Conservation (phyloP, 2,113 vertebrate genomes). For the Tenebrosternarchus preto region DNA sequence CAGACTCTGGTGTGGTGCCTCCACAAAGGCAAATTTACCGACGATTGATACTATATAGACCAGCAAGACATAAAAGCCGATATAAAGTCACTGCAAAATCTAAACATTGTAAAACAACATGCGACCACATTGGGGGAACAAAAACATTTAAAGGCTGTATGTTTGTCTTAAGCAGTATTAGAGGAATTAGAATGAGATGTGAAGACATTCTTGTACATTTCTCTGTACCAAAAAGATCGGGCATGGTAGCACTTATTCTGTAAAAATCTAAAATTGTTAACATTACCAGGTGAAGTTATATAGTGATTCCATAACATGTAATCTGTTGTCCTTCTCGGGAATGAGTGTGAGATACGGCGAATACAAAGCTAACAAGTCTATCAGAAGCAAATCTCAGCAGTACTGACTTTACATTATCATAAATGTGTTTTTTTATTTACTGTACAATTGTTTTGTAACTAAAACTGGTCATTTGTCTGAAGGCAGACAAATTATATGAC, state of each 20-base stretch:
- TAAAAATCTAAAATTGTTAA: neutral
- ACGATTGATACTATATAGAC: neutral
- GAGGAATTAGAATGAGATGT: too few species aligned
- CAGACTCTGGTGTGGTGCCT: constrained; percentile 98
- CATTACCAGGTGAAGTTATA: neutral
- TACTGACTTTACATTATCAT: too few species aligned
- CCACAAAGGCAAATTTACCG: constrained; percentile 81
- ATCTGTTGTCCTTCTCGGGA: neutral
- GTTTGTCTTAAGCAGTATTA: neutral
- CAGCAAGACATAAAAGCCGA: neutral
- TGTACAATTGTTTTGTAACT: neutral
- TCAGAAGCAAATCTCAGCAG: too few species aligned
- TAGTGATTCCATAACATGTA: neutral
- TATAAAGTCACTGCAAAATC: neutral
- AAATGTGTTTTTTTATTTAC: neutral
- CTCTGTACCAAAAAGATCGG: neutral
- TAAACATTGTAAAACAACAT: too few species aligned
- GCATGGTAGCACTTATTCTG: neutral
- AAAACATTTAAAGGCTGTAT: too few species aligned
- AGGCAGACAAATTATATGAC: neutral
- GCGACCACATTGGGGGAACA: too few species aligned
- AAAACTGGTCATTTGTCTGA: neutral
- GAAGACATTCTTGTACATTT: too few species aligned
- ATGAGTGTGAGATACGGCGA: neutral
- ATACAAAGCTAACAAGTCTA: neutral